These are phyloP conservation scores for Macaca mulatta DNA, from an alignment of 2,113 vertebrate genomes.

Conservation along the genomic window DNA sequence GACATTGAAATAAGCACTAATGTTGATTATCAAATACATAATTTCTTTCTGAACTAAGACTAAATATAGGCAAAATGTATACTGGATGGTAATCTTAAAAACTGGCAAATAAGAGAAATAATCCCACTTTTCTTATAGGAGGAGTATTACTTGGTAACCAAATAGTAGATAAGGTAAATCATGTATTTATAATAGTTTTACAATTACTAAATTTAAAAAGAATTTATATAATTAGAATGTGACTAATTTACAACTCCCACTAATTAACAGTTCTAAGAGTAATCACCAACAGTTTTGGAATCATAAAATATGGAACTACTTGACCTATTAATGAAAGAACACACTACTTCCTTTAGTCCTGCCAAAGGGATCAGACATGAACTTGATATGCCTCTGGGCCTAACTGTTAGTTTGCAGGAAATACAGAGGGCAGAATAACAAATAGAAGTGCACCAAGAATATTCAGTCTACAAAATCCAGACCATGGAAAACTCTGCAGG, in stretches of 20 bases:
- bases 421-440: not conserved
- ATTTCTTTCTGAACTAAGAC: not conserved
- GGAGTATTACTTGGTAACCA: not conserved
- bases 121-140: not conserved
- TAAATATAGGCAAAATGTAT: not conserved
- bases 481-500: not conserved
- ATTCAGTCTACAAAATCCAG: not conserved
- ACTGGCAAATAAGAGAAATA: not conserved
- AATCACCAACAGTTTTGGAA: not conserved
- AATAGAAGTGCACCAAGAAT: not conserved
- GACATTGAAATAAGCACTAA: not conserved
- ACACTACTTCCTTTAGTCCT: not conserved
- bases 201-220: not conserved
- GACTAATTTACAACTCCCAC: not conserved
- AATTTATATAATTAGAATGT: not conserved
- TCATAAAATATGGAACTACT: conserved; percentile 7
- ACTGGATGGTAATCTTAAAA: not conserved
- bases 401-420: not conserved
- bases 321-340: not conserved
- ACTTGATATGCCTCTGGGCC: not conserved
- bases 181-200: conserved; percentile 5
- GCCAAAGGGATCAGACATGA: not conserved
- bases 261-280: not conserved
- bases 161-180: not conserved
- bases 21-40: not conserved